Base-by-base conservation (phyloP, 2,888 invertebrate genomes). In the Atethmia centrago region DNA sequence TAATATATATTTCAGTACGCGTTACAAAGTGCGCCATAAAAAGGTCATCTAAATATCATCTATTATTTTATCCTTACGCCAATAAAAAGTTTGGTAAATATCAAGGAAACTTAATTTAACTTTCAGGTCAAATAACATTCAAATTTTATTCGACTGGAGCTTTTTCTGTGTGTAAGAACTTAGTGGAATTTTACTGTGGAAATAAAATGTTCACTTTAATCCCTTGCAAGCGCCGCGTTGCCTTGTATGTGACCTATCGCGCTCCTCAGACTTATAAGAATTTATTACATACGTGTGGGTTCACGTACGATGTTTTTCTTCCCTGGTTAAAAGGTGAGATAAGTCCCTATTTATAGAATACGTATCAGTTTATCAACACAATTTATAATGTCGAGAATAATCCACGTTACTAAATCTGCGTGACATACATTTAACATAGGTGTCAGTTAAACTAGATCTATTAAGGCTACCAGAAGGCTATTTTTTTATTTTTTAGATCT, bases 81-180 rank as follows among this genome's bases (percentile, higher is more conserved):
- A 67, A 64, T 80, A 80, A 66, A 76, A 80, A 78, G 62, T 79
- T 56, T 59, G n/a, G 49, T 59, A 68, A 77, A 71, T 69, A 69
- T 71, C 61, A 62, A 69, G 55, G 56, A 69, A 80, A 83, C 74
- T 74, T 82, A 74, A 83, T 83, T 80, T 80, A 80, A 84, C 84
- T 80, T 83, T 65, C 69, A 69, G 62, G 71, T 80, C 62, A 71
- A 71, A 81, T 79, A 69, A 79, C 59, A 77, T 77, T 56, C 56
- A 45, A 53, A 63, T 68, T 71, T 80, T 66, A 74, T 71, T 80
- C 21, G 62, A 67, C 51, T 51, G 51, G 7, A n/a, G 64, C 36
- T 56, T 42, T 64, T 69, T 70, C 40, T 71, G 28, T 72, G n/a
- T n/a, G 21, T 66, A 65, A 61, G 53, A 65, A 72, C 53, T 53